Evolutionary conservation across 1,140 invertebrate species (phyloP).

Genomic region (Drosophila pachea): DNA sequence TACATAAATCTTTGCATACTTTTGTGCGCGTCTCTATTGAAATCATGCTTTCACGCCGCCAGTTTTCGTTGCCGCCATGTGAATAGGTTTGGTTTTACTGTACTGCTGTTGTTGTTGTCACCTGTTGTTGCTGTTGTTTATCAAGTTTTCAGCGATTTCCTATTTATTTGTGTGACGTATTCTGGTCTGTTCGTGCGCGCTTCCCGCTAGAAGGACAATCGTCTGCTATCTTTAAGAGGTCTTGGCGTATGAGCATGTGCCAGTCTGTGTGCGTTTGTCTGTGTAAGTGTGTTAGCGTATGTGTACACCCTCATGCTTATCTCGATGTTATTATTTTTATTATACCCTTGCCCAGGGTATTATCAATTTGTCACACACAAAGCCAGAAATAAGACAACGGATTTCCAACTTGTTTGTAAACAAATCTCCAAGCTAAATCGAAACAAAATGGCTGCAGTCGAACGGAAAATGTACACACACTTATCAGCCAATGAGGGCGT

Average conservation of each 20-base stretch:
- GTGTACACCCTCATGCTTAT: not conserved
- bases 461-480: no score
- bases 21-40: conserved; percentile 11
- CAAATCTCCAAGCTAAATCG: not conserved
- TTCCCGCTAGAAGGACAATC: conserved; percentile 11
- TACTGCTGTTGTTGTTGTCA: conserved; percentile 2
- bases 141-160: conserved; percentile 12
- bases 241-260: not conserved
- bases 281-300: not conserved
- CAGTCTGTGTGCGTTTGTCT: not conserved
- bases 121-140: conserved; percentile 4
- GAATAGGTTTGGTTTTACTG: not conserved
- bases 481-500: not conserved
- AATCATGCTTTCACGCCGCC: conserved; percentile 1
- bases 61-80: conserved; percentile 1
- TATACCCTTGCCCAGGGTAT: not conserved
- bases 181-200: conserved; percentile 15
- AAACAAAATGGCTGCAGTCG: not conserved
- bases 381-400: not conserved
- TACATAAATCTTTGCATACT: conserved; percentile 7
- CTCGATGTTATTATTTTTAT: conserved; percentile 15
- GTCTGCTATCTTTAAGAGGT: conserved; percentile 3
- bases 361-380: not conserved
- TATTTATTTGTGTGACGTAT: conserved; percentile 23
- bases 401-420: not conserved